phyloP scores from a whole-genome alignment of 2,797 vertebrate genomes.

The Sebastes cheni region DNA sequence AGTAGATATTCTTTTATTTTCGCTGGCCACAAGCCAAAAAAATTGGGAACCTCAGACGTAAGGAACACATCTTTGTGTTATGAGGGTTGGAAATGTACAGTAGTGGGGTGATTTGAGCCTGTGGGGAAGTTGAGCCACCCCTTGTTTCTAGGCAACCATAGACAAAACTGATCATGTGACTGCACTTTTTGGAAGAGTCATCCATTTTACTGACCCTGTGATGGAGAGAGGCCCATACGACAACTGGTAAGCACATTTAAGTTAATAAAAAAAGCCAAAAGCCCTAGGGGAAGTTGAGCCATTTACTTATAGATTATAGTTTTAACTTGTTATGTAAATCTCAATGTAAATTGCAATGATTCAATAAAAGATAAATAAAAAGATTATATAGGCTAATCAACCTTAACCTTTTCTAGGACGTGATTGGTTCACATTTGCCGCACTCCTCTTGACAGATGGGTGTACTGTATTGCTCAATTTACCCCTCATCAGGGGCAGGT shows the following conservation, averaged over 20 bases:
- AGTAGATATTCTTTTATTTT: not conserved
- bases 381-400: not conserved
- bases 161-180: not conserved
- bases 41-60: not conserved
- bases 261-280: no score
- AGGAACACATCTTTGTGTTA: not conserved
- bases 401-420: not conserved
- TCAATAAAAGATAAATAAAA: not conserved
- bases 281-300: no score
- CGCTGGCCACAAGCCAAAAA: not conserved
- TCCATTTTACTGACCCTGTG: no score
- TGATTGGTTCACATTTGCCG: not conserved
- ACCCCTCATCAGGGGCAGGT: not conserved
- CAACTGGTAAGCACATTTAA: not conserved
- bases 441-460: not conserved
- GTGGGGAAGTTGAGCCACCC: no score
- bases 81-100: not conserved
- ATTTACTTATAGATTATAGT: no score
- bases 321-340: no score
- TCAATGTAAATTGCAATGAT: no score
- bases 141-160: no score
- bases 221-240: not conserved
- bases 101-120: no score
- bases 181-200: not conserved
- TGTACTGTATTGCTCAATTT: not conserved